These are phyloP conservation scores for Caenorhabditis sp. DNA, from an alignment of 2,888 invertebrate species.

Conservation along the genomic window DNA sequence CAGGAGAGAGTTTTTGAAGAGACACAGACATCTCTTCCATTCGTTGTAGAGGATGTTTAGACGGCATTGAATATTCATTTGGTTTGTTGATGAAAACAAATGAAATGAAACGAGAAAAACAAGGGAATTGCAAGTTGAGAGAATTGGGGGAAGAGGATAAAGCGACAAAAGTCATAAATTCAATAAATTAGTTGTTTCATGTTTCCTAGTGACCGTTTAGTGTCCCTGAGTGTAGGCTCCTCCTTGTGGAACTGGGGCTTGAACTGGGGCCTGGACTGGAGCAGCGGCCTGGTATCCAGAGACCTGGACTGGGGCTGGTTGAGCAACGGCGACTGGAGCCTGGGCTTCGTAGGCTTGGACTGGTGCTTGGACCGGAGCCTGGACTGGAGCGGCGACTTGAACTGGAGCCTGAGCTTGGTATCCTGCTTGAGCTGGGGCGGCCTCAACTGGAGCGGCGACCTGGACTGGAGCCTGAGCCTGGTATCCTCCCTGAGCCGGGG, in stretches of 20 bases:
- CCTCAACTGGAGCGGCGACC: constrained; percentile 25
- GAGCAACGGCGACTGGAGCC: constrained; percentile 24
- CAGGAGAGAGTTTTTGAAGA: too few species aligned
- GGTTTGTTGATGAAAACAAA: neutral
- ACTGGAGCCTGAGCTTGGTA: constrained; percentile 22
- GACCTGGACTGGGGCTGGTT: constrained; percentile 13
- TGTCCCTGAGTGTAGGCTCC: constrained; percentile 54
- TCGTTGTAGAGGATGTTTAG: neutral
- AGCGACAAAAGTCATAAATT: constrained; percentile 10
- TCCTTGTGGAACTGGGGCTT: constrained; percentile 13
- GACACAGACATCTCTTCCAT: constrained; percentile 9
- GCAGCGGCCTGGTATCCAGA: constrained; percentile 39
- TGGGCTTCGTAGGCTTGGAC: constrained; percentile 40
- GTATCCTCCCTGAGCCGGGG: constrained; percentile 37
- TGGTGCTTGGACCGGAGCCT: constrained; percentile 19
- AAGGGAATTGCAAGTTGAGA: neutral
- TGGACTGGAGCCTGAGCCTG: constrained; percentile 20
- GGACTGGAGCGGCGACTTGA: constrained; percentile 18
- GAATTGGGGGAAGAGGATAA: too few species aligned
- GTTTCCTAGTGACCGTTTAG: too few species aligned
- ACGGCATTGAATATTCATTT: neutral
- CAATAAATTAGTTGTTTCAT: too few species aligned
- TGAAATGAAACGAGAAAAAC: neutral
- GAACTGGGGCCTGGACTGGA: constrained; percentile 38
- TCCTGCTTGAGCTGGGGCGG: constrained; percentile 18